Base-by-base conservation (phyloP, 2,797 vertebrate species). In the Lacerta agilis region DNA sequence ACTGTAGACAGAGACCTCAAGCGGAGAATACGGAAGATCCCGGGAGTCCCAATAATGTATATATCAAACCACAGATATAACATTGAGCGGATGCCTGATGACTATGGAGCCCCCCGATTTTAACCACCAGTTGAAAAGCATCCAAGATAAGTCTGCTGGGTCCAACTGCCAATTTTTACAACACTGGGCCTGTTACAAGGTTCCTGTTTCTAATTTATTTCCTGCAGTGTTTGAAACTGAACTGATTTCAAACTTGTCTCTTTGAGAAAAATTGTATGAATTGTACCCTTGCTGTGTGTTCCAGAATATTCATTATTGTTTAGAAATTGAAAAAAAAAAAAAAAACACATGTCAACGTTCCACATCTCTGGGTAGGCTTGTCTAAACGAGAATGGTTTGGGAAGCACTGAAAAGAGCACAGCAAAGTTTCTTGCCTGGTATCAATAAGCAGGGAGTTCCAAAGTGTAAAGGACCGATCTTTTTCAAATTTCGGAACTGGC, bases 21-120 rank as follows among this genome's bases (percentile, higher is more conserved):
- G 94, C 95, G 99, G 81, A 98, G 99, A 94, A 97, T 99, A 88
- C 96, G 98, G 67, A 99, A 99, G 95, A 99, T 99, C 85, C 99
- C 99, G 2, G 99, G 99, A 85, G 98, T 99, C 25, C 99, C 99
- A 43, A 99, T 99, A 94, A 99, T 99, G 99, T 99, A 99, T 94
- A 98, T 99, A 96, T 99, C 98, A 89, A 98, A 98, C 95, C 98
- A 99, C 95, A 98, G 99, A 95, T 99, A 98, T 95, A 99, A 99
- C 90, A 99, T 99, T 91, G 99, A 99, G 94, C 96, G 98, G 88
- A 99, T 99, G 99, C 98, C 99, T 18, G 99, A 99, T 95, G 99
- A 99, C 96, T 99, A 98, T 0, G 99, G 99, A 95, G 99, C 99
- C 18, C 99, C 99, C 90, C 97, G 98, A 88, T 97, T 98, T 95